These are phyloP conservation scores for Abrostola tripartita DNA, from an alignment of 2,888 invertebrate species.

Conservation along the genomic window DNA sequence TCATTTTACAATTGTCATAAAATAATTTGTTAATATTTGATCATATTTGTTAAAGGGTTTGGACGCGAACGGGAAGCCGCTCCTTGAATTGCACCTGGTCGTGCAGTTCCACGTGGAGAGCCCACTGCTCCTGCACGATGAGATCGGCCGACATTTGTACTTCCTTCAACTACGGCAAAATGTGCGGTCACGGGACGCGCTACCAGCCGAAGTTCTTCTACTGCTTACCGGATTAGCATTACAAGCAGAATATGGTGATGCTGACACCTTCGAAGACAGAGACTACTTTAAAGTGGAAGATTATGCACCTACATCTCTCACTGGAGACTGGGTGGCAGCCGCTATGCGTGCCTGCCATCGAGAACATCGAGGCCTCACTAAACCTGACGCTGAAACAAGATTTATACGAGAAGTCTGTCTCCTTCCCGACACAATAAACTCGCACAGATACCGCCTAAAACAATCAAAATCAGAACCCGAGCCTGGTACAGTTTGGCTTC, in stretches of 20 bases:
- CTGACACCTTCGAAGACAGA: conserved; percentile 76
- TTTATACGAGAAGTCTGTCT: conserved; percentile 97
- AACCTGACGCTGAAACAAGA: conserved; percentile 94
- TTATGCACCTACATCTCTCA: conserved; percentile 92
- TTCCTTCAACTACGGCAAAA: conserved; percentile 98
- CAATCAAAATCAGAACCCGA: conserved; percentile 92
- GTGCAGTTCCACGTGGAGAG: conserved; percentile 98
- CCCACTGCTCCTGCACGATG: conserved; percentile 96
- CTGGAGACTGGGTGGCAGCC: conserved; percentile 88
- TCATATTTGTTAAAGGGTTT: conserved; percentile 89
- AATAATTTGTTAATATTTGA: conserved; percentile 19
- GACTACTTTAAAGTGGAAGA: conserved; percentile 93
- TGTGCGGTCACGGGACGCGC: conserved; percentile 90
- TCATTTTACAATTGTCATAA: neutral
- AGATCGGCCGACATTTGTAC: conserved; percentile 97
- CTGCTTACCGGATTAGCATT: conserved; percentile 96
- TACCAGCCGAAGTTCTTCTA: conserved; percentile 90
- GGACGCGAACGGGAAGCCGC: conserved; percentile 96
- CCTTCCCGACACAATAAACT: conserved; percentile 95
- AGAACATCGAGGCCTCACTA: conserved; percentile 93
- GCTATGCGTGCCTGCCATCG: conserved; percentile 93
- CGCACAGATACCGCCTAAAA: conserved; percentile 95
- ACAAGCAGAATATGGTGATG: conserved; percentile 97
- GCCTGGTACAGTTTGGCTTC: conserved; percentile 94
- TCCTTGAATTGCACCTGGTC: conserved; percentile 95